Evolutionary conservation across 1,140 invertebrate species (phyloP), one percentile per base, ranked within the genome.

Genomic region (Drosophila equinoxialis): DNA sequence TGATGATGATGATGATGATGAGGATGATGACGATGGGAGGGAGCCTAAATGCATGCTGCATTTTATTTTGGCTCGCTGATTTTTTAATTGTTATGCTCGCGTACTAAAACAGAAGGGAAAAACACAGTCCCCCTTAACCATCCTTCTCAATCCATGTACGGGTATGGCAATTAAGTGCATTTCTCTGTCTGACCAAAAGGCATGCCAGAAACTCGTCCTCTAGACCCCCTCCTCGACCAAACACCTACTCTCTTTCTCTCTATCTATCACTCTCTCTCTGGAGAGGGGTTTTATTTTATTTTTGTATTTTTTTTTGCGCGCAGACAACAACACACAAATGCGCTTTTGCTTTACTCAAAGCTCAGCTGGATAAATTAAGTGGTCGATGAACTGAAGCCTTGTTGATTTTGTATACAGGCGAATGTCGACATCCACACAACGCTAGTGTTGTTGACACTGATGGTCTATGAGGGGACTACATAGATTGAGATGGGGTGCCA

Each of bases 351-450:
- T 79, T 82, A 68, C 87, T 90, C 83, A 90, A 89, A 85, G 89
- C 89, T 90, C 84, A 90, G 83, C 83, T 77, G 89, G 89, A 90
- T 90, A 90, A 90, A 90, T 90, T 90, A 90, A 90, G 89, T 90
- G 89, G 89, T 90, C 89, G 89, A 90, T 90, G 89, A 90, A 90
- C 89, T 90, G 89, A 81, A 90, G 81, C 89, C 89, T 84, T 91
- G 89, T 90, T 87, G 83, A 89, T 89, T 84, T 84, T 89, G 82
- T 87, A 81, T 81, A 81, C 82, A 69, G 81, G 62, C 61, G 17
- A 30, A 48, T 58, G n/a, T 26, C 69, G 41, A 67, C 61, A 58
- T 57, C 37, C 37, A 30, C 30, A 30, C 30, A 61, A 62, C 54
- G 70, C 65, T 67, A 72, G 59, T 83, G 79, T 69, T 74, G 84